phyloP scores from a whole-genome alignment of 2,888 invertebrate genomes.

The Prosapia bicincta region DNA sequence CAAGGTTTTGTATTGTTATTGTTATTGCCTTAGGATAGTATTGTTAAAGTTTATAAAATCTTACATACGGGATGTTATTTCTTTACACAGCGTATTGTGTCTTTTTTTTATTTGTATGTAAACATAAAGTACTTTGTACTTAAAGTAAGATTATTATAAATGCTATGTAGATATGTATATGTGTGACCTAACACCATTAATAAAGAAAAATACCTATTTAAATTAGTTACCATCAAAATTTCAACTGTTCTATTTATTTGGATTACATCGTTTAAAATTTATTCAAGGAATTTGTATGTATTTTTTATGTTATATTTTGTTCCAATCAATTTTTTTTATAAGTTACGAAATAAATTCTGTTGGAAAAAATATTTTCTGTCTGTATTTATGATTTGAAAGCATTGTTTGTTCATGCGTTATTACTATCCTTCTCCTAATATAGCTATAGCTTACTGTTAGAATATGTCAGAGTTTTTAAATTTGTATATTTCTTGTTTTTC shows the following conservation, averaged over 20 bases:
- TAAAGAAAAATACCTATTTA: slow-evolving; percentile 26
- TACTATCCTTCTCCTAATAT: too few relatives aligned
- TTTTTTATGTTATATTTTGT: background rate
- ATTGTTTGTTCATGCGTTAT: background rate
- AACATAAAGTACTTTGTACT: slow-evolving; percentile 22
- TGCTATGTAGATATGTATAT: slow-evolving; percentile 33
- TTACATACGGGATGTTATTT: slow-evolving; percentile 31
- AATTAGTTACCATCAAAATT: slow-evolving; percentile 24
- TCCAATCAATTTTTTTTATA: background rate
- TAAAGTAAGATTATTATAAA: slow-evolving; percentile 29
- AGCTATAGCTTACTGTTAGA: too few relatives aligned
- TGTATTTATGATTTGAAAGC: background rate
- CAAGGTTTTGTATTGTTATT: slow-evolving; percentile 32
- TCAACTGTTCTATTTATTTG: background rate
- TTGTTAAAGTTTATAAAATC: slow-evolving; percentile 33
- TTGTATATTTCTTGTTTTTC: background rate
- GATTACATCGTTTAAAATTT: background rate
- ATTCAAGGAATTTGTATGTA: background rate
- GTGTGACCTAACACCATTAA: slow-evolving; percentile 32
- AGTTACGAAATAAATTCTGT: background rate
- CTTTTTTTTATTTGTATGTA: slow-evolving; percentile 28
- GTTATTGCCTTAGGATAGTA: slow-evolving; percentile 32
- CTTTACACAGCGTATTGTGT: slow-evolving; percentile 26
- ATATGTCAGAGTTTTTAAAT: background rate
- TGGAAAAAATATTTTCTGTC: background rate